phyloP scores from a whole-genome alignment of 2,888 invertebrate genomes.

The Noctuana brunneofusca region DNA sequence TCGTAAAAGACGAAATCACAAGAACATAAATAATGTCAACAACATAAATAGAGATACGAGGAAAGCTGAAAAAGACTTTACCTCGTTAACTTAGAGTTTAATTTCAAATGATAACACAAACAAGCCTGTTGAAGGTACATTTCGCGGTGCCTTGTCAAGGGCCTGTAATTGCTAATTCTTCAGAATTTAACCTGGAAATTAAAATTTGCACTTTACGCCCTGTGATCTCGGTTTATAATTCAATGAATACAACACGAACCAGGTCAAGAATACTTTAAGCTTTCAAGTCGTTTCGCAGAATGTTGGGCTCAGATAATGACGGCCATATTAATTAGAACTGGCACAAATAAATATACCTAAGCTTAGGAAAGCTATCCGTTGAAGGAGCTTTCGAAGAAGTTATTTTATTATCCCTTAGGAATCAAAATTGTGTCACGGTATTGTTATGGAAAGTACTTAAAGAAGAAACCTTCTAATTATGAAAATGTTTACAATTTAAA shows the following conservation, averaged over 20 bases:
- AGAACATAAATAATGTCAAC: slow-evolving; percentile 7
- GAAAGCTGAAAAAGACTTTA: neutral
- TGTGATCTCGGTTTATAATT: slow-evolving; percentile 26
- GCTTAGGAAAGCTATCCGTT: slow-evolving; percentile 7
- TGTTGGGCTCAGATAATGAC: slow-evolving; percentile 29
- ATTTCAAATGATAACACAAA: neutral
- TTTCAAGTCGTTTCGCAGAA: slow-evolving; percentile 28
- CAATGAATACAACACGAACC: slow-evolving; percentile 23
- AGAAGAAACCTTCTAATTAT: too few species aligned
- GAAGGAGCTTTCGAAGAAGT: neutral
- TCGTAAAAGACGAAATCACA: slow-evolving; percentile 5
- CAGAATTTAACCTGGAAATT: slow-evolving; percentile 23
- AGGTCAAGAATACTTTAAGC: slow-evolving; percentile 30
- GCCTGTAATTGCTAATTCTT: slow-evolving; percentile 33
- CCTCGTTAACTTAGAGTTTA: neutral
- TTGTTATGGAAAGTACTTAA: neutral
- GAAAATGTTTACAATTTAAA: too few species aligned
- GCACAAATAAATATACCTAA: slow-evolving; percentile 14
- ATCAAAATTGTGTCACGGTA: neutral
- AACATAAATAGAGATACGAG: neutral
- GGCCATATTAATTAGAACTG: slow-evolving; percentile 26
- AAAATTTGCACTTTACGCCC: slow-evolving; percentile 24
- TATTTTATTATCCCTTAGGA: neutral
- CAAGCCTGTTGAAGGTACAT: slow-evolving; percentile 14
- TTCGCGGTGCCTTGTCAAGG: slow-evolving; percentile 22